Evolutionary conservation across 2,888 invertebrate species (phyloP).

Genomic region (Thysanoteuthis rhombus): DNA sequence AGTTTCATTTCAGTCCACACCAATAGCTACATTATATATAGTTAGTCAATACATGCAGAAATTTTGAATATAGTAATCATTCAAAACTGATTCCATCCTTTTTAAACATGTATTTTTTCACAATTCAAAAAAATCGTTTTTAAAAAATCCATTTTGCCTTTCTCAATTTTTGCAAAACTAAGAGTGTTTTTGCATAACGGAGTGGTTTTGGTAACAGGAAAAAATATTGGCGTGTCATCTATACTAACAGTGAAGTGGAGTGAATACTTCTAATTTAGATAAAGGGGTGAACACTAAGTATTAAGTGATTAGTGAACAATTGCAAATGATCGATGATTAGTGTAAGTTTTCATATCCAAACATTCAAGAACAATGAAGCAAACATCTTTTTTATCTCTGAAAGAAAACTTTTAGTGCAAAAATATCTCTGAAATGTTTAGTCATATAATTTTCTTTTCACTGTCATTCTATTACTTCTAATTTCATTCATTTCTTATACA

Average conservation of each 20-base stretch:
- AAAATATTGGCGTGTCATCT: not conserved
- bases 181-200: not conserved
- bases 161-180: not conserved
- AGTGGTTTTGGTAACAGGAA: not conserved
- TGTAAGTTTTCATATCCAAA: not conserved
- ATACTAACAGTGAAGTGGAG: not conserved
- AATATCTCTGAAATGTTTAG: not conserved
- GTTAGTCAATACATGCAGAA: no score
- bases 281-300: constrained; percentile 12
- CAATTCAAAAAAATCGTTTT: not conserved
- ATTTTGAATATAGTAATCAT: no score
- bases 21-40: no score
- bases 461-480: not conserved
- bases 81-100: no score
- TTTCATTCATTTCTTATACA: no score
- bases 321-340: no score
- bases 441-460: not conserved
- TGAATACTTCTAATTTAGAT: not conserved
- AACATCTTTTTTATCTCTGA: not conserved
- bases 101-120: no score
- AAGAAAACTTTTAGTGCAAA: not conserved
- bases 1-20: no score
- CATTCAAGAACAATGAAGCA: not conserved
- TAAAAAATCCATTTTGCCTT: no score
- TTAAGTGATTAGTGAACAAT: not conserved